Evolutionary conservation across 2,888 invertebrate genomes (phyloP).

Genomic region (Parelbella ahira): DNA sequence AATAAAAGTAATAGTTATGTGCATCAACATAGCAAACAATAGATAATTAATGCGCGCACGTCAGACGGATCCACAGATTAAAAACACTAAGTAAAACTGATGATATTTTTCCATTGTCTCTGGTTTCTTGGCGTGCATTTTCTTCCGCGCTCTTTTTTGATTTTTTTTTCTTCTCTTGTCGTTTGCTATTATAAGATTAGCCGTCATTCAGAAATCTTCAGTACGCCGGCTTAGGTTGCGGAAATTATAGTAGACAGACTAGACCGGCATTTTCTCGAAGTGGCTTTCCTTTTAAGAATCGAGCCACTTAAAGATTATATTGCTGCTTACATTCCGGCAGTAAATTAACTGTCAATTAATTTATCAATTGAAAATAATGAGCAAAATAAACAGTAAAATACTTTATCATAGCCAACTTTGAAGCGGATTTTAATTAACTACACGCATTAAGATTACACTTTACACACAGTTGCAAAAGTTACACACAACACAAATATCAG

Average conservation of each 20-base stretch:
- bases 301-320: too few species aligned
- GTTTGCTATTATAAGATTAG: constrained; percentile 25
- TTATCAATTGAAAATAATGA: too few species aligned
- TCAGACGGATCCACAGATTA: constrained; percentile 24
- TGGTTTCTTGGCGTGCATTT: constrained; percentile 24
- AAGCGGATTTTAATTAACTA: too few species aligned
- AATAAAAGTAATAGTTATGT: constrained; percentile 1
- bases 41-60: constrained; percentile 23
- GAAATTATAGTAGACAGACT: constrained; percentile 2
- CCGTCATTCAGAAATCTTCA: constrained; percentile 20
- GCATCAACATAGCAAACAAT: constrained; percentile 21
- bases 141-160: constrained; percentile 15
- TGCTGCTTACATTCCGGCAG: too few species aligned
- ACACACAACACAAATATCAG: too few species aligned
- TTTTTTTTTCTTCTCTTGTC: constrained; percentile 25
- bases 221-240: constrained; percentile 13
- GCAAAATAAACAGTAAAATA: too few species aligned
- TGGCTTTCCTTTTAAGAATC: too few species aligned
- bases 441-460: too few species aligned
- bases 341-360: too few species aligned
- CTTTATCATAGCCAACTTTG: too few species aligned
- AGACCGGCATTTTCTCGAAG: neutral
- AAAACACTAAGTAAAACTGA: constrained; percentile 25
- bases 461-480: too few species aligned
- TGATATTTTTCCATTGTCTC: constrained; percentile 25